These are phyloP conservation scores for Harpagifer antarcticus DNA, from an alignment of 2,797 vertebrate genomes.

Conservation along the genomic window DNA sequence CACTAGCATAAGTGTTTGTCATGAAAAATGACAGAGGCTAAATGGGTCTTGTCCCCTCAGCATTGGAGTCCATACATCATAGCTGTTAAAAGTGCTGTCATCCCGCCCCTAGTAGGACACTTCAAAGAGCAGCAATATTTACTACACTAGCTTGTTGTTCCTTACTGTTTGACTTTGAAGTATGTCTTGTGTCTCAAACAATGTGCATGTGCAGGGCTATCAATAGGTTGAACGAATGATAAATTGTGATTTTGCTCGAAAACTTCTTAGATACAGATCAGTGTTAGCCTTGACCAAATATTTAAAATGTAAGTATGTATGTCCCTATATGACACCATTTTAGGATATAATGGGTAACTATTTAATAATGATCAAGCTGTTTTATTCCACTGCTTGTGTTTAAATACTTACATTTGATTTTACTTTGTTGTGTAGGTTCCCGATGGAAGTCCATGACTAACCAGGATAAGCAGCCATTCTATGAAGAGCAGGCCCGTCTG, in stretches of 20 bases:
- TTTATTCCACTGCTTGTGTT: slow-evolving; percentile 4
- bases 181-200: slow-evolving; percentile 26
- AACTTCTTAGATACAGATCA: neutral
- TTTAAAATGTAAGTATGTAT: neutral
- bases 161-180: slow-evolving; percentile 37
- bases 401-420: slow-evolving; percentile 12
- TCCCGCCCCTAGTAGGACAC: slow-evolving; percentile 61
- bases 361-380: neutral
- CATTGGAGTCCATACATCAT: slow-evolving; percentile 85
- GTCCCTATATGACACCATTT: neutral
- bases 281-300: neutral
- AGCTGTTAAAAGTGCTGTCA: slow-evolving; percentile 84
- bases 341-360: neutral
- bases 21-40: slow-evolving; percentile 87
- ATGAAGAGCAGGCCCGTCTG: slow-evolving; percentile 98
- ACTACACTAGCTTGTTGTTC: slow-evolving; percentile 71
- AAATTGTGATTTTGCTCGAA: slow-evolving; percentile 10
- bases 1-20: slow-evolving; percentile 83
- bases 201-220: slow-evolving; percentile 34
- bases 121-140: slow-evolving; percentile 75
- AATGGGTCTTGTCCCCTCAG: slow-evolving; percentile 85
- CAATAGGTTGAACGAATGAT: slow-evolving; percentile 23
- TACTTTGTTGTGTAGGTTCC: slow-evolving; percentile 85
- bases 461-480: slow-evolving; percentile 99
- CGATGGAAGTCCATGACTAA: slow-evolving; percentile 99